Base-by-base conservation (phyloP, 2,797 vertebrate genomes). In the Arrhamphus sclerolepis region DNA sequence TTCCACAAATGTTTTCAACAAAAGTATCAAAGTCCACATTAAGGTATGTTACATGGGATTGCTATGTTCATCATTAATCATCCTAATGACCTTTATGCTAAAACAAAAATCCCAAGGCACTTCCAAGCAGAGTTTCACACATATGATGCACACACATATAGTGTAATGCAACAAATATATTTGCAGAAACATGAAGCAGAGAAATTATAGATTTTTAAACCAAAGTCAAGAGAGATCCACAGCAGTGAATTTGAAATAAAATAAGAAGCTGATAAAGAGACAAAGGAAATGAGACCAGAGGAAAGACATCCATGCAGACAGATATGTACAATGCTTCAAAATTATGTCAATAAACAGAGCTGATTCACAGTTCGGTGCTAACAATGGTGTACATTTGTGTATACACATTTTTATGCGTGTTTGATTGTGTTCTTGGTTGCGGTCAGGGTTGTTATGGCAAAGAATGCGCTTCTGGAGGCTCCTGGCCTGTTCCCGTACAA, bases 401-500 rank as follows among this genome's bases (percentile, higher is more conserved):
- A 24, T 73, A 56, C 48, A 13, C 26, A 5, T 48, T 24, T 51
- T 18, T 54, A n/a, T 44, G n/a, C 21, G 39, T 34, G 16, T n/a
- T 26, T 58, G 46, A 51, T 46, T 62, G 59, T 60, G 46, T 21
- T 68, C 52, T 62, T 72, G 73, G 62, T 63, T 65, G 46, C 41
- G 68, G 21, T 71, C 60, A 20, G 68, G 56, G 47, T 84, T 90
- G 87, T 90, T 90, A 86, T 89, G 85, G 64, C 66, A 64, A 75
- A 75, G 64, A 72, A 59, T 49, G 71, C 56, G 68, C 66, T 73
- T 77, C 66, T 75, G 56, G 65, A 75, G 67, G 57, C 75, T 87
- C 75, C 78, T 62, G 47, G 67, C 50, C 59, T 51, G 43, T 91
- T 90, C 85, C 87, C 88, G 85, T 76, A 77, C 55, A 62, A 89